Evolutionary conservation across 1,140 invertebrate species (phyloP), one percentile per base, ranked within the genome.

Genomic region (Brachionus sp.): DNA sequence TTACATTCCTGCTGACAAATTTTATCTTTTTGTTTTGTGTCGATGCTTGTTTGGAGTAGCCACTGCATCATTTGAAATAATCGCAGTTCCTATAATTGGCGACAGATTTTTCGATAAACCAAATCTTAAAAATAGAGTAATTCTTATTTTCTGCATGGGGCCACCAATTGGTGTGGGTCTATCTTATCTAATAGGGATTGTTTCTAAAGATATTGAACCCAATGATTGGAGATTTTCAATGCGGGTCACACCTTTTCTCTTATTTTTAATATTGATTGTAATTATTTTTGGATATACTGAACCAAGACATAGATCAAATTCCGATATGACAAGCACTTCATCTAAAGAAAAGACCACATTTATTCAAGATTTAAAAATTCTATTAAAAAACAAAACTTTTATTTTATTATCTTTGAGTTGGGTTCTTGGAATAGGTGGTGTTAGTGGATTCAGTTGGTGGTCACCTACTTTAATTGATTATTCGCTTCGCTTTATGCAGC

Each of bases 21-120:
- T 80, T 16, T 80, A 62, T 80, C 33, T 80, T 7, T 80, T 80
- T 62, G 50, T 80, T 10, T 10, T 80, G 9, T 39, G 33, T 12
- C 50, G 77, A 12, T 57, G 77, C 12, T 62, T 80, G 39, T 80
- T 80, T 35, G 77, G 77, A n/a, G 50, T 80, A 16, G 77, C 77
- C n/a, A 80, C 77, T 13, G 77, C 77, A 13, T 80, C 77, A 2
- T 80, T 80, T 80, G 77, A 80, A 80, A 80, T 44, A 39, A 62
- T 80, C 10, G 77, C 77, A 3, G 77, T 80, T 3, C 77, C 77
- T 6, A 80, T 80, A 13, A 80, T 80, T 16, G 77, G 77, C 0
- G 77, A 80, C 13, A 25, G 77, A 80, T 80, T 80, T 80, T 10
- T 19, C 7, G 23, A 62, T 0, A 37, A 62, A 5, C 46, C 16